A percentile compares a stretch with the other conserved stretches of the same genome.
Evolutionary conservation across 1,140 invertebrate species (phyloP).

Genomic region (Lepidostoma basale): DNA sequence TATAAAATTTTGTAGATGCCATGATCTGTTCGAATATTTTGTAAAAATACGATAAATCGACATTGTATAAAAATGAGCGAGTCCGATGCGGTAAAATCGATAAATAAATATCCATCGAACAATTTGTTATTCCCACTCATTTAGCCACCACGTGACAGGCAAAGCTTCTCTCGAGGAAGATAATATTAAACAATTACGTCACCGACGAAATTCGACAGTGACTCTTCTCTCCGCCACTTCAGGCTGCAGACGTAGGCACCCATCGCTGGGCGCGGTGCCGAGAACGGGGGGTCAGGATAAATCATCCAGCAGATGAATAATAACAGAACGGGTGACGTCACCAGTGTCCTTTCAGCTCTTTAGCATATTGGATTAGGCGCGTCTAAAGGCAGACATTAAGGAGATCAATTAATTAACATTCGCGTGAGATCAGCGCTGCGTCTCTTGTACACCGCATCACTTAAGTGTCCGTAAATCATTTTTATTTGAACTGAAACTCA

Average conservation of each 20-base stretch:
- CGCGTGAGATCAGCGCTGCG: neutral
- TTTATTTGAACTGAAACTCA: too few species aligned
- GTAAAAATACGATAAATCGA: too few species aligned
- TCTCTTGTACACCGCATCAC: too few species aligned
- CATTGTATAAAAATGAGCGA: too few species aligned
- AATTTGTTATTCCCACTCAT: neutral
- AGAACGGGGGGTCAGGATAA: neutral
- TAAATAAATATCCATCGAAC: conserved; percentile 14
- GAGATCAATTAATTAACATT: neutral
- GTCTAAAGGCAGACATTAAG: neutral
- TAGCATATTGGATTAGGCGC: neutral
- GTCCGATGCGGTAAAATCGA: too few species aligned
- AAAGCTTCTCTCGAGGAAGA: neutral
- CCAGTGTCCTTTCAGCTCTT: neutral
- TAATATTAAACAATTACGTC: conserved; percentile 11
- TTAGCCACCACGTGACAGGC: neutral
- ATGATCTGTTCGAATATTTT: too few species aligned
- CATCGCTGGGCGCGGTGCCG: too few species aligned
- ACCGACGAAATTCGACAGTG: conserved; percentile 1
- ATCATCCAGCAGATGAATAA: conserved; percentile 7
- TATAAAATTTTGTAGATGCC: too few species aligned
- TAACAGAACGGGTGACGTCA: neutral
- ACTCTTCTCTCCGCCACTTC: too few species aligned
- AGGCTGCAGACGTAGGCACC: too few species aligned
- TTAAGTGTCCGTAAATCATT: too few species aligned